Evolutionary conservation across 2,888 invertebrate species (phyloP), one percentile per base, ranked within the genome.

Genomic region (Nomada fabriciana): DNA sequence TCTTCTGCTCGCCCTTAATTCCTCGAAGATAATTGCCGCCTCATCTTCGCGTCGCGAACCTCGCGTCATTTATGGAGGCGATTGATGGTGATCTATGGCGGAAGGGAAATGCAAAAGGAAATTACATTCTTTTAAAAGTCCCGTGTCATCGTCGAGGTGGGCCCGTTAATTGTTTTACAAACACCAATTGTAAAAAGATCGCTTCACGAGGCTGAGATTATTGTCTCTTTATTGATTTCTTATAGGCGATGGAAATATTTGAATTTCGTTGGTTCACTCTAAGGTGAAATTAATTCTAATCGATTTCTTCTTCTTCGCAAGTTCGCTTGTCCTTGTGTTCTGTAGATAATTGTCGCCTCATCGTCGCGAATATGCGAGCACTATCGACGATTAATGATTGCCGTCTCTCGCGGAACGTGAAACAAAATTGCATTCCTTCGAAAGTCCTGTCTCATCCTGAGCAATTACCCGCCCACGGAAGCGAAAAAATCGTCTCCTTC

Each of bases 341-440:
- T 67, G 63, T 76, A 84, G 82, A 88, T 89, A 91, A 91, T 89
- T 88, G 86, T 84, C 73, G 67, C 68, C 70, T 73, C 80, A 72
- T 82, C 82, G 43, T 72, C 73, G 69, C 64, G 74, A 70, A 79
- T 73, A 82, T 84, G 81, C 85, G 83, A 76, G 52, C 69, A 63
- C 71, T 55, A 72, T 77, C 57, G 72, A 68, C 79, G 86, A 86
- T 88, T 87, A 88, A 89, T 90, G 86, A 88, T 84, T 80, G 73
- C 77, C 73, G 71, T 68, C 77, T 80, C 70, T 23, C 76, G 79
- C 64, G 83, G 84, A 78, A 83, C 80, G 84, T 76, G 84, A 84
- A 87, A 88, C 86, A 88, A 89, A 90, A 91, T 90, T 89, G 86
- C 91, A 91, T 91, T 91, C 91, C 90, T 91, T 88, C 86, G 83